phyloP scores from a whole-genome alignment of 2,113 vertebrate genomes.

The Elephantulus edwardii region DNA sequence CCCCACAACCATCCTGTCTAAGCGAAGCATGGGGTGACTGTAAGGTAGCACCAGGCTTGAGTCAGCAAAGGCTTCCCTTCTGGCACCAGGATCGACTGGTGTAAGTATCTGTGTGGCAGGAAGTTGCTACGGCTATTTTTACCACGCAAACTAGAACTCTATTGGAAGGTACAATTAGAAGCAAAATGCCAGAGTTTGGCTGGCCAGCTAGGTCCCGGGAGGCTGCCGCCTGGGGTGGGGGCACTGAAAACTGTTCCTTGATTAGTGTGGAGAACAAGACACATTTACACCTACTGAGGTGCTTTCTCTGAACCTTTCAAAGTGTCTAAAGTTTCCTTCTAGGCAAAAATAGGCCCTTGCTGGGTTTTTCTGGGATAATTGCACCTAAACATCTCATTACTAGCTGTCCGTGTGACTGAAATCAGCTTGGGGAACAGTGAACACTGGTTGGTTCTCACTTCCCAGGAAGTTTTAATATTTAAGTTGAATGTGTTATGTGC shows the following conservation, averaged over 20 bases:
- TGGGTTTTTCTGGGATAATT: background rate
- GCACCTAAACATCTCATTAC: background rate
- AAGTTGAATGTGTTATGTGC: background rate
- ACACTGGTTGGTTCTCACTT: background rate
- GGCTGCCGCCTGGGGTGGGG: background rate
- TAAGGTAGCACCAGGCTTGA: background rate
- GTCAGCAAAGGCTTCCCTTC: constrained; percentile 46
- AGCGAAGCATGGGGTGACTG: background rate
- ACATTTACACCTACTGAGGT: background rate
- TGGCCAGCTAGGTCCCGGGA: background rate
- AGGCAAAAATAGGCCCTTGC: background rate
- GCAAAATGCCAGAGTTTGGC: constrained; percentile 55
- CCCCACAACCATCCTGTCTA: background rate
- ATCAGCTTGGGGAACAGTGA: background rate
- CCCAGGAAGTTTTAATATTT: no score
- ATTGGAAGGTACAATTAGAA: constrained; percentile 67
- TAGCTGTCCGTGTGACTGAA: background rate
- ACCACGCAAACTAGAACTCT: constrained; percentile 64
- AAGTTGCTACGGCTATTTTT: constrained; percentile 73
- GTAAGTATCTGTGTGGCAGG: constrained; percentile 4
- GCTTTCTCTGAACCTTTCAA: background rate
- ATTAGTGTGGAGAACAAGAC: background rate
- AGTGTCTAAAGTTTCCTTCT: background rate
- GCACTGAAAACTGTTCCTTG: rapidly evolving
- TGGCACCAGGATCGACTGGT: background rate